These are phyloP conservation scores for Brachyopa scutellaris DNA, from an alignment of 2,888 invertebrate genomes.

Conservation along the genomic window DNA sequence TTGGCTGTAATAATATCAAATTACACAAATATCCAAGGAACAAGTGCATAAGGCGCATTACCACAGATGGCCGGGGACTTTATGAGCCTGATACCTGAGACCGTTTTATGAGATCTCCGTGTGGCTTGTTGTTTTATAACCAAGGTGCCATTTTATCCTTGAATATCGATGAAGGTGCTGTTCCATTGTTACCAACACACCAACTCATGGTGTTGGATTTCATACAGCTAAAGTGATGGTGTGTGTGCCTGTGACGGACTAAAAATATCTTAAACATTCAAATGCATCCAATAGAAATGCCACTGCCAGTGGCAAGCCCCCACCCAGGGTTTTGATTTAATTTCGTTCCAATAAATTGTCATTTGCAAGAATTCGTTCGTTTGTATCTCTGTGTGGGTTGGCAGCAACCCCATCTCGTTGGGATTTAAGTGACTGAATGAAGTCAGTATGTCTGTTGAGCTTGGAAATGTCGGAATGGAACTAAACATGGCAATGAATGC, in stretches of 20 bases:
- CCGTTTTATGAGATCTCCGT: slow-evolving; percentile 21
- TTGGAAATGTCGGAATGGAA: slow-evolving; percentile 33
- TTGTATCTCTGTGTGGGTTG: neutral
- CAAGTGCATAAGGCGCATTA: slow-evolving; percentile 57
- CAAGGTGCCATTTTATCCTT: slow-evolving; percentile 22
- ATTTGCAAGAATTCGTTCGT: slow-evolving; percentile 60
- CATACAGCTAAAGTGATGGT: too few relatives aligned
- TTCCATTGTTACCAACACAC: slow-evolving; percentile 28
- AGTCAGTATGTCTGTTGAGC: slow-evolving; percentile 56
- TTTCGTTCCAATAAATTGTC: slow-evolving; percentile 69
- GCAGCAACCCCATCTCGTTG: slow-evolving; percentile 22
- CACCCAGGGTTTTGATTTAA: slow-evolving; percentile 55
- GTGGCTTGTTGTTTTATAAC: slow-evolving; percentile 50
- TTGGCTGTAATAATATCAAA: slow-evolving; percentile 54
- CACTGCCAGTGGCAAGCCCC: neutral
- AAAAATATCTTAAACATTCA: slow-evolving; percentile 54
- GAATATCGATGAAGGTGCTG: slow-evolving; percentile 40
- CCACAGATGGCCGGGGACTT: slow-evolving; percentile 60
- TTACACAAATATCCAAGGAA: slow-evolving; percentile 42
- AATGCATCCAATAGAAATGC: slow-evolving; percentile 32
- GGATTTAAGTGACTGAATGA: slow-evolving; percentile 64
- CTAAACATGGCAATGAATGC: slow-evolving; percentile 43
- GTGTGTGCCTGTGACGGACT: slow-evolving; percentile 51
- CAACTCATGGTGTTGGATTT: slow-evolving; percentile 15
- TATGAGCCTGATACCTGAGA: slow-evolving; percentile 46